Conservation (phyloP, 2,797 vertebrate genomes). For the Podargus strigoides region DNA sequence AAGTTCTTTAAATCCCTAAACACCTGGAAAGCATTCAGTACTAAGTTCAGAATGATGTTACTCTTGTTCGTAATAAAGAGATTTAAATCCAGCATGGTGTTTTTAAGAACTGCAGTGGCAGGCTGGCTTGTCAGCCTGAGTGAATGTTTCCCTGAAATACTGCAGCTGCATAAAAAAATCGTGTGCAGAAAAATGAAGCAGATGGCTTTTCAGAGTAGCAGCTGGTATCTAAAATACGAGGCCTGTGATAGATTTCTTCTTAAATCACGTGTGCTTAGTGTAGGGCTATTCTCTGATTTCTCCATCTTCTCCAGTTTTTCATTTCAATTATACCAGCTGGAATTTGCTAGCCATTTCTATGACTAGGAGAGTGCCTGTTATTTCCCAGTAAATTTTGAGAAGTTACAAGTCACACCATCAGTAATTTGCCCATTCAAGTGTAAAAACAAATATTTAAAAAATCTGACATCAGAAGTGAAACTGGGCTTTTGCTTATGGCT, state of each 20-base stretch:
- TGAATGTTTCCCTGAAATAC: neutral
- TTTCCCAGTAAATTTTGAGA: neutral
- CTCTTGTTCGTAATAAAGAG: neutral
- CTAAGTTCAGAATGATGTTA: neutral
- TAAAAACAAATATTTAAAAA: neutral
- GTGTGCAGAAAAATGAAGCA: slow-evolving; percentile 16
- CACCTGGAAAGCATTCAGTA: neutral
- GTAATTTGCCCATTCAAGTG: neutral
- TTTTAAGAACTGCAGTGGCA: neutral
- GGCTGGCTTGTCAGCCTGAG: neutral
- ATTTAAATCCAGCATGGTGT: neutral
- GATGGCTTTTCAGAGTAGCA: slow-evolving; percentile 61
- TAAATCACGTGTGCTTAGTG: neutral
- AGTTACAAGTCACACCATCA: neutral
- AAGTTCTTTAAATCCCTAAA: neutral
- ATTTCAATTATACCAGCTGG: neutral
- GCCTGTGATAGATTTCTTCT: slow-evolving; percentile 38
- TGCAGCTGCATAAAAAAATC: slow-evolving; percentile 11
- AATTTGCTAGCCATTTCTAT: neutral
- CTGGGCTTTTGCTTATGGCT: neutral
- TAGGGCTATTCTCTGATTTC: neutral
- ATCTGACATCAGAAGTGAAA: neutral
- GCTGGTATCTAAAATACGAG: slow-evolving; percentile 38
- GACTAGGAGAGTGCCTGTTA: neutral
- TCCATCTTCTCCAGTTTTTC: neutral